Percentiles rank a stretch among this genome's conserved stretches.
phyloP scores from a whole-genome alignment of 1,140 invertebrate genomes.

The Acromyrmex heyeri region DNA sequence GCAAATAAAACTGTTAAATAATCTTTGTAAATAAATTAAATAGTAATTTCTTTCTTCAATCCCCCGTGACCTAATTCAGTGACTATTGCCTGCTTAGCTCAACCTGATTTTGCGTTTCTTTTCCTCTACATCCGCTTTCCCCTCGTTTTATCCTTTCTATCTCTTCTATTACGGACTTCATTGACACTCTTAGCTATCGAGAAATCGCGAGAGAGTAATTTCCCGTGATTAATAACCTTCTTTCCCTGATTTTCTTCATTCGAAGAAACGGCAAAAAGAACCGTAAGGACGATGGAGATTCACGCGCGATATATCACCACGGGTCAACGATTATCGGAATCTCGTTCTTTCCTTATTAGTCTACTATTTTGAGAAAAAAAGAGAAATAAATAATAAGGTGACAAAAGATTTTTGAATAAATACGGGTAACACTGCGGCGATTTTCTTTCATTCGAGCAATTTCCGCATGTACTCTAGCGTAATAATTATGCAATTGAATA shows the following conservation, averaged over 20 bases:
- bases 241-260: slow-evolving; percentile 62
- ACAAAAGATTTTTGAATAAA: not conserved
- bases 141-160: not conserved
- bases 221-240: slow-evolving; percentile 76
- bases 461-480: not conserved
- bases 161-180: slow-evolving; percentile 16
- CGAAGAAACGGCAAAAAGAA: slow-evolving; percentile 20
- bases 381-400: slow-evolving; percentile 1
- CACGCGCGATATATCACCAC: slow-evolving; percentile 49
- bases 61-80: slow-evolving; percentile 21
- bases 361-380: slow-evolving; percentile 14
- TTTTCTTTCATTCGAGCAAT: not conserved
- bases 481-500: slow-evolving; percentile 45
- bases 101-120: slow-evolving; percentile 61
- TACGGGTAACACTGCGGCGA: not conserved
- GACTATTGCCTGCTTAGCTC: slow-evolving; percentile 31
- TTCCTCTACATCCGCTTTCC: slow-evolving; percentile 35
- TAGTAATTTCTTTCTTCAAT: not conserved
- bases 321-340: slow-evolving; percentile 46
- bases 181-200: slow-evolving; percentile 48
- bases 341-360: slow-evolving; percentile 28
- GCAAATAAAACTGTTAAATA: not conserved
- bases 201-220: slow-evolving; percentile 69
- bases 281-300: slow-evolving; percentile 28
- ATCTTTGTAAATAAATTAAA: slow-evolving; percentile 1